phyloP scores from a whole-genome alignment of 2,113 vertebrate genomes.

The Onychorhynchus coronatus region DNA sequence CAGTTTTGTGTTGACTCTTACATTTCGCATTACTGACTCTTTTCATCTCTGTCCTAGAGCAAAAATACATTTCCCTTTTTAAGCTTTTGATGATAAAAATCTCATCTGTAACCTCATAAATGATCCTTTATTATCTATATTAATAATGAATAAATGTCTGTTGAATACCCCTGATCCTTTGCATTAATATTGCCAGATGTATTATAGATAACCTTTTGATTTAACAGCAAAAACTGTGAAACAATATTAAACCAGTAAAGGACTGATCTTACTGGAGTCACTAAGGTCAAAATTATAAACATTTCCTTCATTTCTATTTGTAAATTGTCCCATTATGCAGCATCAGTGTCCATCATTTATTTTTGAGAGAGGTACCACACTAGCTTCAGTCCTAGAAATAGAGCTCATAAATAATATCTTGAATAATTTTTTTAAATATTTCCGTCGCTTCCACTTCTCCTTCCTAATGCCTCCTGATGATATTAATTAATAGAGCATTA shows the following conservation, averaged over 20 bases:
- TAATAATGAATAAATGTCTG: constrained; percentile 89
- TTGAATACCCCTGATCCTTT: constrained; percentile 79
- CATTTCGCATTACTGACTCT: constrained; percentile 67
- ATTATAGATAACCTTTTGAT: constrained; percentile 86
- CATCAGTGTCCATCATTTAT: constrained; percentile 15
- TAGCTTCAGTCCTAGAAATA: constrained; percentile 12
- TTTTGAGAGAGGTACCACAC: neutral
- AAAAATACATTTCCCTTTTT: constrained; percentile 83
- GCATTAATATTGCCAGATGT: constrained; percentile 79
- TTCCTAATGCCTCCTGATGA: constrained; percentile 38
- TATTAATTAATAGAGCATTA: constrained; percentile 56
- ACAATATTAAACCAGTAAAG: constrained; percentile 78
- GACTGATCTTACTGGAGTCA: constrained; percentile 63
- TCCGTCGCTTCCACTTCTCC: constrained; percentile 1
- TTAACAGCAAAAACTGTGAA: constrained; percentile 83
- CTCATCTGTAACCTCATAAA: constrained; percentile 85
- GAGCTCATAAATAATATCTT: constrained; percentile 61
- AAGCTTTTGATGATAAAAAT: constrained; percentile 85
- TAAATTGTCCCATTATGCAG: constrained; percentile 51
- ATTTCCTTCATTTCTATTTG: constrained; percentile 61
- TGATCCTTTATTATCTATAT: constrained; percentile 86
- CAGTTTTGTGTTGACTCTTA: constrained; percentile 71
- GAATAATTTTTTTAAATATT: constrained; percentile 52
- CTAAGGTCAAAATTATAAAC: constrained; percentile 74
- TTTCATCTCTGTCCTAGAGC: constrained; percentile 74